A percentile compares a stretch with the other conserved stretches of the same genome.
Evolutionary conservation across 2,113 vertebrate species (phyloP).

Genomic region (Jacana jacana): DNA sequence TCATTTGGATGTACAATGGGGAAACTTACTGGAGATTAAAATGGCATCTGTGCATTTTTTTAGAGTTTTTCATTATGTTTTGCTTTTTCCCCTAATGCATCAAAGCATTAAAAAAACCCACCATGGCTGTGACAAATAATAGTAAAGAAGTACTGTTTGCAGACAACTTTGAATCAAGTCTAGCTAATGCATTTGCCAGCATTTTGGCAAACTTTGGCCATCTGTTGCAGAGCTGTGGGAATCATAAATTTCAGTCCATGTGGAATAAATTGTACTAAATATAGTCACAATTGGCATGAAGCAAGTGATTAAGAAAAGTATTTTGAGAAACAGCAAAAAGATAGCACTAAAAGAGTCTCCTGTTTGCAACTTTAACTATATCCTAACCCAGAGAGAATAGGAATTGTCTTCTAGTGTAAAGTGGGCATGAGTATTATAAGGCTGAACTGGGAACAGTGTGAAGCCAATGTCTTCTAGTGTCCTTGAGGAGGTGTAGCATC

Average conservation of each 20-base stretch:
- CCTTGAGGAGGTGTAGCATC: not conserved
- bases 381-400: not conserved
- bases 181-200: constrained; percentile 8
- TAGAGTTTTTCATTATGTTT: constrained; percentile 12
- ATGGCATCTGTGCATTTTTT: not conserved
- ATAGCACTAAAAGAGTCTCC: not conserved
- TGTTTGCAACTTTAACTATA: not conserved
- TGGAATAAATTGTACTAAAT: not conserved
- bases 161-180: constrained; percentile 16
- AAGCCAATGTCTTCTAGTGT: not conserved
- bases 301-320: not conserved
- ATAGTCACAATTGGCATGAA: not conserved
- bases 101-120: not conserved
- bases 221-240: not conserved
- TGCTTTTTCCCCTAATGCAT: not conserved
- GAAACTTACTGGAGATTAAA: constrained; percentile 19
- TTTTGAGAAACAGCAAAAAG: not conserved
- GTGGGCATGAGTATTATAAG: not conserved
- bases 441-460: not conserved
- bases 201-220: constrained; percentile 21
- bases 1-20: not conserved
- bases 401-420: not conserved
- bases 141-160: not conserved
- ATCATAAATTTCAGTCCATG: not conserved
- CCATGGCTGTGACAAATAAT: not conserved